A percentile compares a stretch with the other conserved stretches of the same genome.
Evolutionary conservation across 1,140 invertebrate genomes (phyloP).

Genomic region (Meloidogyne exigua): DNA sequence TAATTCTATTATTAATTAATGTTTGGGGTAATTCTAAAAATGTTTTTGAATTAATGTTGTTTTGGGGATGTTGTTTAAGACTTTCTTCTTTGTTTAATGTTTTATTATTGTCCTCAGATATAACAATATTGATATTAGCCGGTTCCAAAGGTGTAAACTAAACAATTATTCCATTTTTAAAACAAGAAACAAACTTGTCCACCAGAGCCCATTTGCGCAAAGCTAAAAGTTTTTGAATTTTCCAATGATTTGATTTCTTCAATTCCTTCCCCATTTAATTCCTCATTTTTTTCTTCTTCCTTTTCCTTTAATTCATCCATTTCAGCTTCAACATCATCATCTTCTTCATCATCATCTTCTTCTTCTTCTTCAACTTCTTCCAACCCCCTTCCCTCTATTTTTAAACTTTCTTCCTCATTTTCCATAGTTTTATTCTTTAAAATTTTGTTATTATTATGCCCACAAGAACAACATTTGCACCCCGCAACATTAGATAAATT

Average conservation of each 20-base stretch:
- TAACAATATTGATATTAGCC: not conserved
- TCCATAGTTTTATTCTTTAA: not conserved
- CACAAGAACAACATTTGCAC: not conserved
- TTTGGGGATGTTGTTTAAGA: not conserved
- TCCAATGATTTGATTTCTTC: not conserved
- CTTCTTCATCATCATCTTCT: not conserved
- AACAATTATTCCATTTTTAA: not conserved
- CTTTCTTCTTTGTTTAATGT: not conserved
- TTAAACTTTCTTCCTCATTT: not conserved
- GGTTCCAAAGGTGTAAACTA: not conserved
- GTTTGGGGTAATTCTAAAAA: not conserved
- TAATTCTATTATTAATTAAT: not conserved
- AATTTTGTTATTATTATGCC: not conserved
- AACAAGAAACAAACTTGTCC: slow-evolving; percentile 21
- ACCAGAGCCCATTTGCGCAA: slow-evolving; percentile 55
- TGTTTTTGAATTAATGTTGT: not conserved
- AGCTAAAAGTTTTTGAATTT: slow-evolving; percentile 46
- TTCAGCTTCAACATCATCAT: too few species aligned
- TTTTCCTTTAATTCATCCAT: not conserved
- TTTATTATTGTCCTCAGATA: not conserved
- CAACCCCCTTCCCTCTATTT: not conserved
- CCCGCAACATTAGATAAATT: not conserved
- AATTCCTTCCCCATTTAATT: not conserved
- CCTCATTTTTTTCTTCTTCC: not conserved
- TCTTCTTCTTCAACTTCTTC: not conserved